Evolutionary conservation across 2,113 vertebrate genomes (phyloP), one percentile per base, ranked within the genome.

Genomic region (Etheostoma spectabile): DNA sequence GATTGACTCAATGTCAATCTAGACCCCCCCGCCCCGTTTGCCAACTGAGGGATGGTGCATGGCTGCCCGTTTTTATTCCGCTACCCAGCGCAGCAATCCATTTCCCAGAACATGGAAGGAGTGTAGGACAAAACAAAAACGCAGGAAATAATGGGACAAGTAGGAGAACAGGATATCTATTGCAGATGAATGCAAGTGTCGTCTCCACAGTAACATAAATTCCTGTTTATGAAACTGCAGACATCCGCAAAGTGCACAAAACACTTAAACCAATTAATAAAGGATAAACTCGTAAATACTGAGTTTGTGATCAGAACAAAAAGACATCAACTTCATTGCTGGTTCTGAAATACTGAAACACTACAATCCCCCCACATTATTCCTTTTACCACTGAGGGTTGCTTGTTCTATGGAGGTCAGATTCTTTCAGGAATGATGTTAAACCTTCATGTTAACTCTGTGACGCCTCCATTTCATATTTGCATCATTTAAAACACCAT

Each of bases 11-110:
- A 30, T 4, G 30, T 30, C 30, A 30, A 30, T 30, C 30, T 30
- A 30, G 30, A 30, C 66, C 86, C 84, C 77, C 78, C 80, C 57
- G 64, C 77, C 38, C 38, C 8, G 83, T 88, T 88, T 88, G 91
- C 84, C 77, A 67, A 86, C 53, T 82, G 86, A 7, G 74, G 77
- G 77, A 80, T 91, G 93, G 87, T 83, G 87, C 86, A 86, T 45
- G 38, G 74, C 74, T 38, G 52, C 62, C 67, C 74, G 0, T n/a
- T 86, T 77, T 68, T 77, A 85, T 59, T 73, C 77, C 57, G 69
- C 71, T 60, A 76, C 33, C 45, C 33, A 1, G 19, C 22, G 38
- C 33, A 1, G 16, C 22, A 45, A 72, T 22, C 53, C 2, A 0
- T 53, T 84, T 85, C 81, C 72, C 76, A 46, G 83, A 81, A 80